Evolutionary conservation across 2,113 vertebrate species (phyloP).

Genomic region (Anoplopoma fimbria): DNA sequence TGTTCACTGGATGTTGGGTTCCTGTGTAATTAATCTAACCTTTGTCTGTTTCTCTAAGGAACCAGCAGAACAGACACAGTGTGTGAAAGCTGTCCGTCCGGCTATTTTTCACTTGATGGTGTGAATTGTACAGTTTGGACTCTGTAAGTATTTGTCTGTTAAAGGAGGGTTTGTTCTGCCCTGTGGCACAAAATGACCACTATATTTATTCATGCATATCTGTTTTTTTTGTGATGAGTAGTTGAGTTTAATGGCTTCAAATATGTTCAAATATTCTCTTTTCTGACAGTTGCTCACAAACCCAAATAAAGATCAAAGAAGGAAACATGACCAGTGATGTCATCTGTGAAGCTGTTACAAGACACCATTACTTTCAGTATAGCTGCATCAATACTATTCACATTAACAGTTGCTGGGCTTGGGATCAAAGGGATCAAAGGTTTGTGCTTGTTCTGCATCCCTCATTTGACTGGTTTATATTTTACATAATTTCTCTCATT

Average conservation of each 20-base stretch:
- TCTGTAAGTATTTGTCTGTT: constrained; percentile 5
- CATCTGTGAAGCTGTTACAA: not conserved
- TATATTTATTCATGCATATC: too few relatives aligned
- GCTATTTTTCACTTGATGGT: constrained; percentile 19
- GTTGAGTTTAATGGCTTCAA: not conserved
- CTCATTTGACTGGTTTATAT: not conserved
- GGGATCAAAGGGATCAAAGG: accelerated
- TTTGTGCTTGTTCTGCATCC: not conserved
- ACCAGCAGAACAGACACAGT: constrained; percentile 23
- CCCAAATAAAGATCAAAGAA: not conserved
- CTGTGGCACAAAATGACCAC: not conserved
- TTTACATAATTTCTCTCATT: not conserved
- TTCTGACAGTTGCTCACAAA: constrained; percentile 39
- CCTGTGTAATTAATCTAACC: not conserved
- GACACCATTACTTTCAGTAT: accelerated
- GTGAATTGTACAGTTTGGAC: constrained; percentile 27
- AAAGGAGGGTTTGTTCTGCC: not conserved
- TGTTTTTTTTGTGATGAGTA: not conserved
- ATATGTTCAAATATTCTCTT: constrained; percentile 8
- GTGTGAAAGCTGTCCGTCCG: constrained; percentile 40
- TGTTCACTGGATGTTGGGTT: not conserved
- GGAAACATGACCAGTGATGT: accelerated
- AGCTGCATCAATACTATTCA: too few relatives aligned
- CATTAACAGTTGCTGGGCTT: not conserved
- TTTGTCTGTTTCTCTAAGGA: constrained; percentile 27